Evolutionary conservation across 2,888 invertebrate genomes (phyloP), one percentile per base, ranked within the genome.

Genomic region (Sericinus montela): DNA sequence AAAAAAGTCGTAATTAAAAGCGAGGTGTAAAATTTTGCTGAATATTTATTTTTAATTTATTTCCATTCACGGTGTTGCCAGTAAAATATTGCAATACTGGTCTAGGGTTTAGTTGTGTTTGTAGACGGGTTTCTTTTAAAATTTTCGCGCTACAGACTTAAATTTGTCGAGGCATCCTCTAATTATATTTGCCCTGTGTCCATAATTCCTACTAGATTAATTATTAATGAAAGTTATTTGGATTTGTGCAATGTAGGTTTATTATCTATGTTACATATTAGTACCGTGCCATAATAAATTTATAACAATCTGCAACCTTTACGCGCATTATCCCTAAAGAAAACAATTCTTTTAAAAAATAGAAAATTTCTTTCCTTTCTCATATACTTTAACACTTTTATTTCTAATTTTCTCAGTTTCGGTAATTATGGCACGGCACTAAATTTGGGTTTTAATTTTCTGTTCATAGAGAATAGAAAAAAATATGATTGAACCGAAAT

Each of bases 191-290:
- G 36, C 43, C 48, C 39, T 35, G 36, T 52, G 39, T 39, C 43
- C 40, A 40, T 48, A 46, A 57, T 55, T 60, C 62, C 63, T 63
- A 62, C 50, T 63, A 65, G 63, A 41, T 56, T 43, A 52, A 43
- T 58, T 55, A 47, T 58, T 52, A 55, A 52, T 48, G 46, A 56
- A 55, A 47, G 56, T 56, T 67, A 66, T n/a, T 71, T 74, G 76
- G 77, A 76, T 68, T 72, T 76, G 82, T 83, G 83, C 81, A 82
- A 83, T 83, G 67, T 81, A 80, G 78, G 48, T 59, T n/a, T 44
- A 65, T 59, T 57, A 54, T 57, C 51, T 58, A 51, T 52, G 53
- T 43, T 43, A 43, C 43, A 43, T 48, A 23, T 10, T 13, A 34
- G 42, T 53, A 43, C 38, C 48, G 45, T 47, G 40, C 45, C 52